Conservation (phyloP, 1,140 invertebrate species). For the Dendroctonus valens region DNA sequence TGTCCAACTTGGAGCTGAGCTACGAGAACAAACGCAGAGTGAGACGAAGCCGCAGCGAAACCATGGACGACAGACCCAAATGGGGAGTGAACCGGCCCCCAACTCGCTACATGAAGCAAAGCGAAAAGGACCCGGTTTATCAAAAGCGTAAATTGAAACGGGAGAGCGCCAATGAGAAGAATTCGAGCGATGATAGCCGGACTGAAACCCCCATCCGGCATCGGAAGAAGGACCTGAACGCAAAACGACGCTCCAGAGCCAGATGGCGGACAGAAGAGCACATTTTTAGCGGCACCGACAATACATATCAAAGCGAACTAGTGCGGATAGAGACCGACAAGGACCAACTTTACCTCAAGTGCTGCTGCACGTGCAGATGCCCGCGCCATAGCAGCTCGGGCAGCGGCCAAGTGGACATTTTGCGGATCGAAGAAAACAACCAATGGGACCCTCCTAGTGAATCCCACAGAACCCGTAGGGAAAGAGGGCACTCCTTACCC, state of each 20-base stretch:
- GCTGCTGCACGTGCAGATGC: slow-evolving; percentile 45
- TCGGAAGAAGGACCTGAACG: slow-evolving; percentile 40
- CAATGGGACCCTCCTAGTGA: not conserved
- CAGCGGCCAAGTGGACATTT: slow-evolving; percentile 41
- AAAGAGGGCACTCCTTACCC: slow-evolving; percentile 30
- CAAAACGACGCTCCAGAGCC: slow-evolving; percentile 40
- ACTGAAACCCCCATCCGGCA: slow-evolving; percentile 52
- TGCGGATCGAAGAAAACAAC: slow-evolving; percentile 43
- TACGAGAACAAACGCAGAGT: slow-evolving; percentile 53
- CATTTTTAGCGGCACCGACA: slow-evolving; percentile 42
- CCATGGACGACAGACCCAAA: slow-evolving; percentile 61
- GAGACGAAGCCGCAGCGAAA: slow-evolving; percentile 54
- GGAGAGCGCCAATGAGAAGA: slow-evolving; percentile 50
- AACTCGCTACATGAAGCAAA: slow-evolving; percentile 72
- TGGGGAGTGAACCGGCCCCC: slow-evolving; percentile 68
- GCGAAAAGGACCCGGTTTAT: slow-evolving; percentile 73
- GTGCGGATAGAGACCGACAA: slow-evolving; percentile 46
- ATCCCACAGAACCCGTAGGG: not conserved
- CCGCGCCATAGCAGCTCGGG: slow-evolving; percentile 24
- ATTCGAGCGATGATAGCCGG: slow-evolving; percentile 61
- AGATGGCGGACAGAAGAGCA: slow-evolving; percentile 46
- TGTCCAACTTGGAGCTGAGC: slow-evolving; percentile 43
- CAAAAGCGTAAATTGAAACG: slow-evolving; percentile 63
- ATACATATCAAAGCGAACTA: slow-evolving; percentile 48
- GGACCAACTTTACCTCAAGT: slow-evolving; percentile 46